Percentiles rank a stretch among this genome's conserved stretches.
Conservation (phyloP, 2,888 invertebrate genomes). For the Panorpa germanica region DNA sequence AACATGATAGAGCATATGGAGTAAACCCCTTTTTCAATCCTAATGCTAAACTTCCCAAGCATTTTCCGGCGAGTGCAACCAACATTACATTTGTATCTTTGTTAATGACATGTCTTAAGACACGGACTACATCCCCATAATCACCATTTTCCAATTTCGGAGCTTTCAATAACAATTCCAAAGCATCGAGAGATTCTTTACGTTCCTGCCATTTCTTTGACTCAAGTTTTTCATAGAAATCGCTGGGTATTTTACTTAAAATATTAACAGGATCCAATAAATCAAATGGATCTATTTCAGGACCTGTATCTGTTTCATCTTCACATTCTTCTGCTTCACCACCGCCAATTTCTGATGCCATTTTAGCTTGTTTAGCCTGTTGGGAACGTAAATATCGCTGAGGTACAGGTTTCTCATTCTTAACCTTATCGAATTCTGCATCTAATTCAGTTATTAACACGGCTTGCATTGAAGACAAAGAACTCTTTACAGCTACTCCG, state of each 20-base stretch:
- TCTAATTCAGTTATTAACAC: slow-evolving; percentile 80
- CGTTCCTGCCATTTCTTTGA: slow-evolving; percentile 95
- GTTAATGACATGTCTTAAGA: slow-evolving; percentile 72
- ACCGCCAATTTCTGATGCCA: slow-evolving; percentile 19
- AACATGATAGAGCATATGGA: slow-evolving; percentile 57
- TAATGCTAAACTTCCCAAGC: slow-evolving; percentile 59
- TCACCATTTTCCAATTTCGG: slow-evolving; percentile 84
- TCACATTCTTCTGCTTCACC: slow-evolving; percentile 1
- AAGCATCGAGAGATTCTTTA: slow-evolving; percentile 72
- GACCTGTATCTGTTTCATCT: slow-evolving; percentile 11
- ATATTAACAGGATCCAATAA: slow-evolving; percentile 85
- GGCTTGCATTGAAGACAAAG: slow-evolving; percentile 70
- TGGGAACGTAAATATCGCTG: slow-evolving; percentile 23
- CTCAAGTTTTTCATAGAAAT: slow-evolving; percentile 87
- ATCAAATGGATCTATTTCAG: slow-evolving; percentile 76
- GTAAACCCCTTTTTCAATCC: slow-evolving; percentile 80
- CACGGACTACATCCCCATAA: slow-evolving; percentile 74
- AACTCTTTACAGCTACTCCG: slow-evolving; percentile 63
- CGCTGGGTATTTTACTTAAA: slow-evolving; percentile 78
- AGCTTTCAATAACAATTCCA: slow-evolving; percentile 59
- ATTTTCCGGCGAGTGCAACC: slow-evolving; percentile 71
- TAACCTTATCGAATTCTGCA: slow-evolving; percentile 62
- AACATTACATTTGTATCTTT: slow-evolving; percentile 94
- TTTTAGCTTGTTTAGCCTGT: slow-evolving; percentile 20
- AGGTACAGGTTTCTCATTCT: slow-evolving; percentile 22